Percentiles rank a stretch among this genome's conserved stretches.
Evolutionary conservation across 2,888 invertebrate species (phyloP).

Genomic region (Andrena flavipes): DNA sequence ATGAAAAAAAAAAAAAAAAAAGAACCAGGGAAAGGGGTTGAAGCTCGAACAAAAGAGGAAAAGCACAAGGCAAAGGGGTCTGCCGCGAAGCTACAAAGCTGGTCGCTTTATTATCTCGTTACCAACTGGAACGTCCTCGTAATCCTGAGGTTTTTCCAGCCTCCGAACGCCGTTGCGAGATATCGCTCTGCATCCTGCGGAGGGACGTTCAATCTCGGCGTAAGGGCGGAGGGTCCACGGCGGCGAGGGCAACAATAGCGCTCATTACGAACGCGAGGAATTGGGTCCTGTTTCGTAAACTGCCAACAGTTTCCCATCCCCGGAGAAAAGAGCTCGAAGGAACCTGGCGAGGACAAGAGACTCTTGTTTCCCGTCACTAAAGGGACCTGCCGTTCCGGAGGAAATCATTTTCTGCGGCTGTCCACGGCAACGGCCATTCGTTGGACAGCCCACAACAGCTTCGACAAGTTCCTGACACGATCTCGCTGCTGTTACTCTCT

Average conservation of each 20-base stretch:
- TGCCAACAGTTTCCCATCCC: constrained; percentile 50
- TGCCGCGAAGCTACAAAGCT: constrained; percentile 68
- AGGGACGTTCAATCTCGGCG: constrained; percentile 55
- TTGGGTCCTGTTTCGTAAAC: constrained; percentile 74
- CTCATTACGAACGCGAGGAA: constrained; percentile 77
- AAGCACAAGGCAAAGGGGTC: constrained; percentile 57
- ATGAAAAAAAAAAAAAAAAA: constrained; percentile 9
- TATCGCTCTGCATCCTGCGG: constrained; percentile 49
- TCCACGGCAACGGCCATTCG: neutral
- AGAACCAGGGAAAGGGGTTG: neutral
- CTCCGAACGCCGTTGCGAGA: constrained; percentile 28
- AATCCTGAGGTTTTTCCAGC: constrained; percentile 68
- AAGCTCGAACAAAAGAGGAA: constrained; percentile 16
- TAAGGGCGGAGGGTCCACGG: constrained; percentile 12
- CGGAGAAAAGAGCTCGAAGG: constrained; percentile 10
- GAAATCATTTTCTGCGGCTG: constrained; percentile 46
- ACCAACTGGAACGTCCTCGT: constrained; percentile 70
- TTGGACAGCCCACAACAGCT: constrained; percentile 14
- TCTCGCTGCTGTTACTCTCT: constrained; percentile 8
- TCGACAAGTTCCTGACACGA: constrained; percentile 1
- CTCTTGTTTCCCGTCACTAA: constrained; percentile 8
- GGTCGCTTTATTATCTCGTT: constrained; percentile 78
- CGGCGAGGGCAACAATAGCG: constrained; percentile 71
- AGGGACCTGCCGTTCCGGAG: constrained; percentile 14
- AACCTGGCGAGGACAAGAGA: constrained; percentile 15